Evolutionary conservation across 2,888 invertebrate species (phyloP).

Genomic region (Stegana nigrithorax): DNA sequence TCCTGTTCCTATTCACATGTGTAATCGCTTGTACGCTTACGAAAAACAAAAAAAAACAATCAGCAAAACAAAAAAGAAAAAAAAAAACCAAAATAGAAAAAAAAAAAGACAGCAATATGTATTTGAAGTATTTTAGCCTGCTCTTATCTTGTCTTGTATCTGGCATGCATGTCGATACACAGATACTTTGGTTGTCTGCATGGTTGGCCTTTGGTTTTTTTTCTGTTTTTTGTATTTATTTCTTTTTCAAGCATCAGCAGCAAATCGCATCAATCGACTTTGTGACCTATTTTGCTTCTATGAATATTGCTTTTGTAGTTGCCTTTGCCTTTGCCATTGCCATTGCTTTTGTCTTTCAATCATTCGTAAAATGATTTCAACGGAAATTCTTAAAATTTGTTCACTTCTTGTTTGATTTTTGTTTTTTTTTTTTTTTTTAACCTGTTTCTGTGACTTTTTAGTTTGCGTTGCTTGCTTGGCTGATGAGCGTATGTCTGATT

Average conservation of each 20-base stretch:
- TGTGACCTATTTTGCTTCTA: constrained; percentile 26
- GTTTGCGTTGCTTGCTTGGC: not conserved
- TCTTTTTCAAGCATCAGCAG: no score
- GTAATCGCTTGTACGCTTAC: constrained; percentile 8
- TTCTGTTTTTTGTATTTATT: not conserved
- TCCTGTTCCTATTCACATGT: not conserved
- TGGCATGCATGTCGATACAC: no score
- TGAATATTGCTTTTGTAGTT: constrained; percentile 32
- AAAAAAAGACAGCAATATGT: no score
- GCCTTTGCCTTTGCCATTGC: not conserved
- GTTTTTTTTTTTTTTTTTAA: not conserved
- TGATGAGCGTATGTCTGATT: constrained; percentile 18
- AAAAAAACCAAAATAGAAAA: no score
- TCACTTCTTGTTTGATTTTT: not conserved
- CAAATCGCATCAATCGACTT: constrained; percentile 23
- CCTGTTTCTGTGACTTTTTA: not conserved
- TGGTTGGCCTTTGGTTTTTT: no score
- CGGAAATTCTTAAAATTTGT: constrained; percentile 40
- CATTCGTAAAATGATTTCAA: constrained; percentile 30
- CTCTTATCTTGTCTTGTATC: not conserved
- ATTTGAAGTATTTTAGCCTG: not conserved
- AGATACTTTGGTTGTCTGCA: not conserved
- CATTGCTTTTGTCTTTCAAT: constrained; percentile 46
- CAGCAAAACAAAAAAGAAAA: no score
- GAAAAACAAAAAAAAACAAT: not conserved